Base-by-base conservation (phyloP, 2,113 vertebrate species). In the Oostethus manadensis region DNA sequence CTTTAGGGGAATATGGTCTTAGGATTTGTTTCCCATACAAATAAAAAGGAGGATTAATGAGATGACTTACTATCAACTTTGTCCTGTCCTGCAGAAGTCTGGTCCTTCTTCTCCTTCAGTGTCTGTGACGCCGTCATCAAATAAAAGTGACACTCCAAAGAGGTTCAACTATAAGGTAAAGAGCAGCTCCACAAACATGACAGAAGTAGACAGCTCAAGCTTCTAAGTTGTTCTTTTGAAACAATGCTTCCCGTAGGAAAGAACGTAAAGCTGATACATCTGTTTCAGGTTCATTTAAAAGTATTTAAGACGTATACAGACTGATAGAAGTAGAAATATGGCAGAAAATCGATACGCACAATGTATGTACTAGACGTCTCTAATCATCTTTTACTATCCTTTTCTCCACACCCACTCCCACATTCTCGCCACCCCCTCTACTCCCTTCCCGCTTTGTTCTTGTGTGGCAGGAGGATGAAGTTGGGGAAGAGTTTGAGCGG, bases 131-230 rank as follows among this genome's bases (percentile, higher is more conserved):
- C 73, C 84, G 14, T 61, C 60, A 10, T 85, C 85, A 56, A 75
- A 68, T 71, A 83, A 67, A 66, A 80, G 77, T 50, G 84, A 86
- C 48, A 79, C 84, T 61, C 76, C 81, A 18, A 83, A 72, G 53
- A 75, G 33, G 60, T 86, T 86, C 60, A 77, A 33, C 73, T 88
- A 62, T 90, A 86, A 84, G 84, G 91, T 85, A 89, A 90, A 51
- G 9, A 56, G 6, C 22, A 17, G n/a, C n/a, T n/a, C n/a, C n/a
- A n/a, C n/a, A 55, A 40, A 45, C 8, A 51, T 43, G 2, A 10
- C 55, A 3, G 21, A 21, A 10, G 2, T 8, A 2, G n/a, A 46
- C 44, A 9, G 15, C 16, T 8, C 18, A 5, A 42, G 15, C 44
- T 45, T 26, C 23, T 9, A 26, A 26, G 29, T 33, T 33, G 29